Base-by-base conservation (phyloP, 2,888 invertebrate species). In the Ophion ellenae region DNA sequence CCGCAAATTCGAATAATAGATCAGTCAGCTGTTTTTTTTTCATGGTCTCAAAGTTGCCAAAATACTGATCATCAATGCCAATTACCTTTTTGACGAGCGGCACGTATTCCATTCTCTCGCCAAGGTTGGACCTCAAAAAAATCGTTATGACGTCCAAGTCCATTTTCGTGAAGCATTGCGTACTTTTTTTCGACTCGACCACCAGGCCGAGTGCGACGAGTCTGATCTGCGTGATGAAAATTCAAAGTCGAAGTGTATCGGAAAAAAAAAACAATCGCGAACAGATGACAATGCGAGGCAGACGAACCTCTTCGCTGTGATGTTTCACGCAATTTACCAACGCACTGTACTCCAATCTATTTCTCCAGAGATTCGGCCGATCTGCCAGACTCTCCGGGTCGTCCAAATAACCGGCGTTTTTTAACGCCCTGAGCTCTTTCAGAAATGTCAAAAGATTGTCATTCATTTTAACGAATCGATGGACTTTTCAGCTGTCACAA, bases 141-240 rank as follows among this genome's bases (percentile, higher is more conserved):
- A 94, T 93, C 11, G 96, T 92, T 36, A 97, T 94, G 20, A 96
- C 95, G 2, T 95, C 92, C 57, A 98, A 94, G 91, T 98, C 98
- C 64, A 94, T 94, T 0, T 91, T 81, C 0, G 95, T 92, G 87
- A 97, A 96, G 14, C 94, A 88, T 91, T 97, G 97, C 2, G 98
- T 97, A 1, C 96, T 96, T 92, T 97, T 97, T 75, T 96, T 96
- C 0, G 96, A 96, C 90, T 97, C 97, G 75, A 97, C 96, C 53
- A 98, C 93, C 28, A 98, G 94, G 0, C 96, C 95, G 74, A 98
- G 94, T 0, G 96, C 95, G 87, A 96, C 95, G 9, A 97, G 94
- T 40, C 97, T 95, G 2, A 96, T 95, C 96, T 98, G 86, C 63
- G 85, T 14, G 10, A 75, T 91, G 10, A 89, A 85, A n/a, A 81